Evolutionary conservation across 2,888 invertebrate genomes (phyloP), one percentile per base, ranked within the genome.

Genomic region (Candidula unifasciata): DNA sequence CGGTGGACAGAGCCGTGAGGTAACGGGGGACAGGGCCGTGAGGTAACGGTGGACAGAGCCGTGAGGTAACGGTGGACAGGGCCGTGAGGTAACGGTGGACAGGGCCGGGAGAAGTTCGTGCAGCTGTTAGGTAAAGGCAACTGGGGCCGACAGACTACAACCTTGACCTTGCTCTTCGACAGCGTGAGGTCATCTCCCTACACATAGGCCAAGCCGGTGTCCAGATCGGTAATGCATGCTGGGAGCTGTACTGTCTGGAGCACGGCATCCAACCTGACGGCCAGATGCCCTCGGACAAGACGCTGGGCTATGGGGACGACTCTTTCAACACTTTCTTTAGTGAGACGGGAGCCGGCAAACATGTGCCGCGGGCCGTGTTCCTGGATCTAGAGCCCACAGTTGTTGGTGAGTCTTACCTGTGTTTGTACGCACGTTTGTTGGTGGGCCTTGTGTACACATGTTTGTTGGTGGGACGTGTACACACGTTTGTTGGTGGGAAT

Each of bases 311-410:
- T 24, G 83, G 69, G 8, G 84, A 85, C 44, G 84, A 85, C 71
- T 80, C 81, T 16, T 85, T 81, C 71, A 81, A 76, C 81, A 85
- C 85, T 21, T 85, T 85, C 82, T 85, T 85, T 69, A 27, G 71
- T n/a, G 98, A 98, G 94, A 98, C 98, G 86, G 97, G 97, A 76
- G 96, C 97, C 64, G 98, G 98, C 92, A 98, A 98, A 93, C 98
- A 98, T 93, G 98, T 98, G 21, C 98, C 98, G 76, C 95, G 98
- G 90, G 92, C 92, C 97, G 97, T 98, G 85, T 98, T 98, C 92
- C 97, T 98, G 18, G 98, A 98, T 94, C 95, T 98, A 94, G 98
- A 98, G 94, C 98, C 98, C 87, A 98, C 98, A 89, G 98, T 98
- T 92, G 97, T 98, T 88, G 68, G 69, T 44, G 1, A 27, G 80